These are phyloP conservation scores for Leucoraja erinaceus DNA, from an alignment of 2,113 vertebrate genomes.

Conservation along the genomic window DNA sequence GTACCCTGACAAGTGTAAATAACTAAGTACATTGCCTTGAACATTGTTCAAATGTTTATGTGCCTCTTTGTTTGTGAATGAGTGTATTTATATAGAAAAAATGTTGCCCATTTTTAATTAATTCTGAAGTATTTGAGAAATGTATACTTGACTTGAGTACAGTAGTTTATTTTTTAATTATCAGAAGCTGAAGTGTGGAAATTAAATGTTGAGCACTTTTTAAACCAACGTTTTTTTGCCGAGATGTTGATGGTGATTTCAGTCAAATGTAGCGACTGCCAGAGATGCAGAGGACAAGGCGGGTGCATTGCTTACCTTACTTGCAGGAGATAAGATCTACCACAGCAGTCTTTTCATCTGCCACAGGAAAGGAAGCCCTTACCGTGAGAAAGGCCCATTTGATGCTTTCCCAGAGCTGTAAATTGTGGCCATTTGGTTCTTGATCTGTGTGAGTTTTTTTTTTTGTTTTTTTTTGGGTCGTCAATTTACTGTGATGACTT, in stretches of 20 bases:
- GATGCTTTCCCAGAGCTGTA: constrained; percentile 15
- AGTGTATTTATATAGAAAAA: constrained; percentile 27
- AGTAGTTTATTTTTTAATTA: constrained; percentile 27
- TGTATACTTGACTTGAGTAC: constrained; percentile 27
- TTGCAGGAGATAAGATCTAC: constrained; percentile 25
- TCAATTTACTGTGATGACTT: neutral
- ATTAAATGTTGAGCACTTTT: constrained; percentile 27
- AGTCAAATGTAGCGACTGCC: constrained; percentile 3
- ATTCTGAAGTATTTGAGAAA: constrained; percentile 29
- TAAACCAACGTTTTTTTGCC: constrained; percentile 22
- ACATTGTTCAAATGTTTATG: constrained; percentile 25
- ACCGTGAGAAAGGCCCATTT: constrained; percentile 31
- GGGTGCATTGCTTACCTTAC: neutral
- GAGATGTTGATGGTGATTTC: neutral
- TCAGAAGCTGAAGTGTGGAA: constrained; percentile 21
- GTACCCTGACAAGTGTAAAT: constrained; percentile 26
- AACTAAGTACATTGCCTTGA: constrained; percentile 30
- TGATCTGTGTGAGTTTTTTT: no score
- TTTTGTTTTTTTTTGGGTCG: neutral
- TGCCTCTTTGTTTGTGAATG: constrained; percentile 37
- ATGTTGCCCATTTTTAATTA: constrained; percentile 29
- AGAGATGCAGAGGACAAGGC: neutral
- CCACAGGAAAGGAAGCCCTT: constrained; percentile 35
- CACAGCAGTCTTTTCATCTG: neutral
- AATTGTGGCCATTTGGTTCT: neutral